Evolutionary conservation across 2,113 vertebrate genomes (phyloP).

Genomic region (Nerophis ophidion): DNA sequence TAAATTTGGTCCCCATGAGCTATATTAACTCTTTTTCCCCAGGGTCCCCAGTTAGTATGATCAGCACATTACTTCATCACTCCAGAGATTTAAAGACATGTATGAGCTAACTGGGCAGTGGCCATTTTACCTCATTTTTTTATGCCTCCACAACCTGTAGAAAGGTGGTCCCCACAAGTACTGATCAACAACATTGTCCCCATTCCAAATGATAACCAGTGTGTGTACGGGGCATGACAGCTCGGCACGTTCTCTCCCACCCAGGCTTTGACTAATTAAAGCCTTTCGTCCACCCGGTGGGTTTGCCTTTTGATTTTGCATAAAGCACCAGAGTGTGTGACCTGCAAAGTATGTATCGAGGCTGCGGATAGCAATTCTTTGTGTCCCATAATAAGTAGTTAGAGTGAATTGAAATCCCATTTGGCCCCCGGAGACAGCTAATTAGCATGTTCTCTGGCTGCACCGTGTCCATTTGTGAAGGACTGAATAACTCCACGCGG

Average conservation of each 20-base stretch:
- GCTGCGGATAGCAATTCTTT: slow-evolving; percentile 55
- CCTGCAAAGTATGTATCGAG: slow-evolving; percentile 59
- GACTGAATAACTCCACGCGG: slow-evolving; percentile 42
- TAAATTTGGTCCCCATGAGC: too few relatives aligned
- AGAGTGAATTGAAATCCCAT: slow-evolving; percentile 65
- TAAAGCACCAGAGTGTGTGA: slow-evolving; percentile 57
- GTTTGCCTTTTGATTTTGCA: slow-evolving; percentile 42
- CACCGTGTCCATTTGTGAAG: slow-evolving; percentile 37
- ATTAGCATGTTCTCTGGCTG: slow-evolving; percentile 61
- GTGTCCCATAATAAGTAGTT: slow-evolving; percentile 67
- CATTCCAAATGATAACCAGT: too few relatives aligned
- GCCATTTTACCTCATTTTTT: too few relatives aligned
- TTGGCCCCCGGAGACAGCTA: slow-evolving; percentile 65
- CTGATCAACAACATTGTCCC: too few relatives aligned
- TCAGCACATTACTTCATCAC: too few relatives aligned
- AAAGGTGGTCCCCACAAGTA: too few relatives aligned
- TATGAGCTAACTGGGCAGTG: too few relatives aligned
- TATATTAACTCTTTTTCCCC: too few relatives aligned
- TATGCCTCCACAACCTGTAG: too few relatives aligned
- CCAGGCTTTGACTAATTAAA: slow-evolving; percentile 32
- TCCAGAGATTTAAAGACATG: too few relatives aligned
- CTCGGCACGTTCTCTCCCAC: slow-evolving; percentile 27
- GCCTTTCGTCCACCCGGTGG: slow-evolving; percentile 25
- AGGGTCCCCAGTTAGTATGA: too few relatives aligned
- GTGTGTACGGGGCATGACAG: slow-evolving; percentile 8